These are phyloP conservation scores for Palythoa caribaeorum DNA, from an alignment of 92 coral and sea anemone genomes.

Conservation along the genomic window DNA sequence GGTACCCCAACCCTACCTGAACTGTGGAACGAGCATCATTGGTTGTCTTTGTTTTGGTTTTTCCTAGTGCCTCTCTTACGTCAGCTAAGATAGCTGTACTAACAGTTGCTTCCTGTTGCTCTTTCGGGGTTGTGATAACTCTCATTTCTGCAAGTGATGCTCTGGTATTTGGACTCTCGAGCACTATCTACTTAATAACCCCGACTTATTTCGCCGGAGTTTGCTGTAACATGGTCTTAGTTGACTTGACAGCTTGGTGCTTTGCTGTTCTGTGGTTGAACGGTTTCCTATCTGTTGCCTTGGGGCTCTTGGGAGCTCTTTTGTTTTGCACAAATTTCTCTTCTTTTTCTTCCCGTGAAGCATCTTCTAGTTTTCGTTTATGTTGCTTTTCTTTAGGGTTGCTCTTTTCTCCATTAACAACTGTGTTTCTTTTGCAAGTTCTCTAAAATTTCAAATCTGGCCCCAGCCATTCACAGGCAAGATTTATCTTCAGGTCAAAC, in stretches of 20 bases:
- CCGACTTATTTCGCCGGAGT: neutral
- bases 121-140: neutral
- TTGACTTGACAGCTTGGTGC: constrained; percentile 26
- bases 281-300: constrained; percentile 6
- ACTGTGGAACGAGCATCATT: constrained; percentile 20
- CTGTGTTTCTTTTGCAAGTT: constrained; percentile 8
- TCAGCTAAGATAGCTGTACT: constrained; percentile 17
- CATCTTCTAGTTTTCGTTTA: constrained; percentile 13
- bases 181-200: neutral
- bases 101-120: constrained; percentile 1
- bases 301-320: neutral
- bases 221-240: neutral
- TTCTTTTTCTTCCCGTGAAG: constrained; percentile 7
- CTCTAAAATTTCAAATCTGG: constrained; percentile 3
- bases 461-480: neutral
- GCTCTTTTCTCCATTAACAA: constrained; percentile 13
- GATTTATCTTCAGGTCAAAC: neutral
- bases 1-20: constrained; percentile 33
- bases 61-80: constrained; percentile 29
- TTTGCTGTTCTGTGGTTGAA: constrained; percentile 15
- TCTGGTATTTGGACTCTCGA: constrained; percentile 21
- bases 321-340: neutral
- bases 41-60: constrained; percentile 17
- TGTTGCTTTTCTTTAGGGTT: constrained; percentile 14
- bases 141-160: constrained; percentile 27